phyloP scores from a whole-genome alignment of 2,888 invertebrate genomes.

The Hipparchia sbordonii region DNA sequence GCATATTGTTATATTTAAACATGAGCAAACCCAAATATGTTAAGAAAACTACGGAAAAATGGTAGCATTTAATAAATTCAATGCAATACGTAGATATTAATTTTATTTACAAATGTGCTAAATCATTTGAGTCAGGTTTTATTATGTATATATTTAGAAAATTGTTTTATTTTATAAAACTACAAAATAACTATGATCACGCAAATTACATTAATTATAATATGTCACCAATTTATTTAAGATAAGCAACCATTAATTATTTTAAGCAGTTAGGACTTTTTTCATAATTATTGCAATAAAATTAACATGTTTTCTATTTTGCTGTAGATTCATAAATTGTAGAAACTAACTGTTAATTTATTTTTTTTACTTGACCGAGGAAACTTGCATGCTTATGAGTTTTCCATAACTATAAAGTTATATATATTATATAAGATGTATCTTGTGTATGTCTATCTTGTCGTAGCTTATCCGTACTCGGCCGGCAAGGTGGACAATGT shows the following conservation, averaged over 20 bases:
- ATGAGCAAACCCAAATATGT: neutral
- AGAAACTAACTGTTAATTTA: too few species aligned
- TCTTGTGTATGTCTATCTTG: too few species aligned
- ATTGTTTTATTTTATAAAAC: conserved; percentile 1
- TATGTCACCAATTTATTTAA: neutral
- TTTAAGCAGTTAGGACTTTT: neutral
- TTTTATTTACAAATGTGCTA: conserved; percentile 11
- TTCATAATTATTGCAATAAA: too few species aligned
- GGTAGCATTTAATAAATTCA: neutral
- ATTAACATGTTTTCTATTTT: too few species aligned
- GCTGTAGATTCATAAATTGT: neutral
- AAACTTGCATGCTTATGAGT: too few species aligned
- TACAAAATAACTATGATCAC: conserved; percentile 14
- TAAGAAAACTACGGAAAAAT: neutral
- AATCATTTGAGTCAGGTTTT: conserved; percentile 6
- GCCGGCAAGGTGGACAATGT: too few species aligned
- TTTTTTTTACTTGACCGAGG: too few species aligned
- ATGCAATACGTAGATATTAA: neutral
- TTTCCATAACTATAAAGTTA: too few species aligned
- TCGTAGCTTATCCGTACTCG: too few species aligned
- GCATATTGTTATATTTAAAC: too few species aligned
- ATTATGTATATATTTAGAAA: conserved; percentile 1
- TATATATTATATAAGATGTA: too few species aligned
- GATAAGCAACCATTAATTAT: conserved; percentile 3
- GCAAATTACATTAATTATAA: conserved; percentile 11